Evolutionary conservation across 1,140 invertebrate genomes (phyloP).

Genomic region (Solenopsis fugax): DNA sequence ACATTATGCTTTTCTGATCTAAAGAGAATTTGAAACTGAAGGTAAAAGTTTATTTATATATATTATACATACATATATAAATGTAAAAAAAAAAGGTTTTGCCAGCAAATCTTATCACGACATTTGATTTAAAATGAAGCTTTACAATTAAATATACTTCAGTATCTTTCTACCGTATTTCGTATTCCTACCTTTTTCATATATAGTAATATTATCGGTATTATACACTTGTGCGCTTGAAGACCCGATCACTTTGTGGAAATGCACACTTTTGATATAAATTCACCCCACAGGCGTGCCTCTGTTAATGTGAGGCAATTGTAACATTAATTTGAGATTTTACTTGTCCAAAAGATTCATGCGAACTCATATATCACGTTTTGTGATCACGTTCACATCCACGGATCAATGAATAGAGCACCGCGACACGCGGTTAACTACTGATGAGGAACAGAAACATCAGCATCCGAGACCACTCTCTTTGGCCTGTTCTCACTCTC

Average conservation of each 20-base stretch:
- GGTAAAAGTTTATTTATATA: not conserved
- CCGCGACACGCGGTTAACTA: slow-evolving; percentile 79
- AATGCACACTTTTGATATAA: slow-evolving; percentile 2
- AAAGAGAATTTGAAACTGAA: slow-evolving; percentile 2
- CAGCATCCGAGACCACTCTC: slow-evolving; percentile 77
- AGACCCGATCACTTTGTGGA: not conserved
- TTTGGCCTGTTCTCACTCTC: slow-evolving; percentile 61
- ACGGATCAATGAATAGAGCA: slow-evolving; percentile 71
- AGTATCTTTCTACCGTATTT: not conserved
- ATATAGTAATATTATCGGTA: not conserved
- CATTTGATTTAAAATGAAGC: not conserved
- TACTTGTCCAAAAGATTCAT: slow-evolving; percentile 22
- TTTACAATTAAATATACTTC: not conserved
- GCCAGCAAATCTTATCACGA: too few relatives aligned
- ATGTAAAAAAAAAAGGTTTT: not conserved
- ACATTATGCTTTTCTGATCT: not conserved
- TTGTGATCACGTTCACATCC: slow-evolving; percentile 21
- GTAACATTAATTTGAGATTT: slow-evolving; percentile 9
- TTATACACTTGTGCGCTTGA: slow-evolving; percentile 1
- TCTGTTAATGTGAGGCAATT: not conserved
- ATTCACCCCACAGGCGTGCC: slow-evolving; percentile 10
- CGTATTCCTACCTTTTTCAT: slow-evolving; percentile 19
- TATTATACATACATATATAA: not conserved
- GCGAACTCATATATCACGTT: not conserved
- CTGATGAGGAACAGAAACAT: slow-evolving; percentile 82